Conservation (phyloP, 2,888 invertebrate genomes). For the Caenorhabditis sp. region DNA sequence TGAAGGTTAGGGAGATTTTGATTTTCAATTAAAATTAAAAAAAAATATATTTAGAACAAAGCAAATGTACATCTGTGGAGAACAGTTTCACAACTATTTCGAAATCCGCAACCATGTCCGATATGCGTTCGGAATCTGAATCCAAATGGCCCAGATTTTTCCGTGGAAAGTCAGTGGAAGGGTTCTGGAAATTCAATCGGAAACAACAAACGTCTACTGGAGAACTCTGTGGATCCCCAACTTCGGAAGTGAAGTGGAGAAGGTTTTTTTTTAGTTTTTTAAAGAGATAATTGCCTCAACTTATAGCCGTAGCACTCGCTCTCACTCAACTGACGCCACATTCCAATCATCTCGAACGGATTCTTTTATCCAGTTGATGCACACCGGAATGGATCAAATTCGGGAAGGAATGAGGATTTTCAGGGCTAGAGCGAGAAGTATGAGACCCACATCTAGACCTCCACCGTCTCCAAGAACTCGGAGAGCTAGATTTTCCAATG, state of each 20-base stretch:
- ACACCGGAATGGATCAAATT: conserved; percentile 75
- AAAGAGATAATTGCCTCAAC: background rate
- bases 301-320: conserved; percentile 57
- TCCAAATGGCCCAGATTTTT: conserved; percentile 71
- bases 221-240: conserved; percentile 54
- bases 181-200: conserved; percentile 71
- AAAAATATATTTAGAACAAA: conserved; percentile 28
- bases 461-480: conserved; percentile 61
- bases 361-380: conserved; percentile 73
- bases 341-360: conserved; percentile 69
- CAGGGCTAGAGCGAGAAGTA: conserved; percentile 64
- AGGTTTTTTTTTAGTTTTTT: conserved; percentile 21
- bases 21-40: background rate
- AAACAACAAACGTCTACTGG: conserved; percentile 58
- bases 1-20: conserved; percentile 41
- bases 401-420: conserved; percentile 71
- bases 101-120: conserved; percentile 71
- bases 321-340: conserved; percentile 72
- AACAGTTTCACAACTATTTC: conserved; percentile 64
- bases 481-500: conserved; percentile 58
- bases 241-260: conserved; percentile 68
- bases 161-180: conserved; percentile 74
- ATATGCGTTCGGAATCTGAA: conserved; percentile 67
- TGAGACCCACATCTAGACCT: conserved; percentile 71
- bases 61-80: conserved; percentile 49